Base-by-base conservation (phyloP, 2,113 vertebrate species). In the Oxygymnocypris stewartii region DNA sequence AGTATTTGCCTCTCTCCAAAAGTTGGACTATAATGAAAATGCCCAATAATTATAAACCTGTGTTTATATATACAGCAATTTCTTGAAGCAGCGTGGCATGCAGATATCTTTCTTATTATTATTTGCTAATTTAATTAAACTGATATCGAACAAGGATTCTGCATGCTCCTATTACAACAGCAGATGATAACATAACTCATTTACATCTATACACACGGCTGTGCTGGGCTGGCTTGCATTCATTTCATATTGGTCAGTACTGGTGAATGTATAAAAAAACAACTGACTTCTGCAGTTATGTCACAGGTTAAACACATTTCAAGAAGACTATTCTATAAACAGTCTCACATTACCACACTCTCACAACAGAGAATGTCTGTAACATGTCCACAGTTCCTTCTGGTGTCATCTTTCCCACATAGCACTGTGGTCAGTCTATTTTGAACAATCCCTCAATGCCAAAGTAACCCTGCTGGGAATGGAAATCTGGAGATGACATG, bases 371-470 rank as follows among this genome's bases (percentile, higher is more conserved):
- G 8, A 31, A 31, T 14, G 37, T 1, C 44, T 63, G 23, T n/a
- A 57, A 57, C 18, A 57, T 79, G 77, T 20, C 23, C 20, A 13
- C 77, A 63, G 77, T 28, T 44, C 3, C 6, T 80, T 42, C 23
- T 63, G 37, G 57, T 44, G 57, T 25, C 7, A 42, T 63, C 35
- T 42, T 63, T 63, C 35, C 20, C 78, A 61, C 31, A 80, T 16
- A 12, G 57, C 23, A 18, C 57, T 81, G 59, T 16, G n/a, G 79
- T 65, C n/a, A 47, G 10, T 65, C 59, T 81, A 65, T 81, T 65
- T 65, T 44, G 37, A 81, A 31, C 59, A 65, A 44, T 10, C n/a
- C 23, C 23, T 65, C 28, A 12, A 79, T 65, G 23, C 37, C 12
- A 4, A 18, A 25, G 14, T 65, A 65, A 42, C 12, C 57, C 57